A percentile compares a stretch with the other conserved stretches of the same genome.
Evolutionary conservation across 2,888 invertebrate species (phyloP).

Genomic region (Palloptera scutellata): DNA sequence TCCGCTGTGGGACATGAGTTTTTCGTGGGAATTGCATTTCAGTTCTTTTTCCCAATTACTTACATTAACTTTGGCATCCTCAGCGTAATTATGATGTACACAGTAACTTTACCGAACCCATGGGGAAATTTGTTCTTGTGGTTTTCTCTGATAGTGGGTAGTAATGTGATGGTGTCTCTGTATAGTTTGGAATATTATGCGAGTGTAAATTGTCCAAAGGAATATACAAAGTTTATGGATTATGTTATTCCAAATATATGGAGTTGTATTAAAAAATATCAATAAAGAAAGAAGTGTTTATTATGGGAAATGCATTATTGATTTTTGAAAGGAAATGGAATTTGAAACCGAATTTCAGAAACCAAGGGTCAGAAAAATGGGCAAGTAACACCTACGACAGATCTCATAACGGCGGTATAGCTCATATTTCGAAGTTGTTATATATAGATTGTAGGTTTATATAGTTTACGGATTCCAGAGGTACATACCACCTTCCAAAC

Average conservation of each 20-base stretch:
- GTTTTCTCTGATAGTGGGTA: constrained; percentile 80
- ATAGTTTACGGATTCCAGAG: too few relatives aligned
- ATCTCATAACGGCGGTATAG: too few relatives aligned
- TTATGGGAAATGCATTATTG: too few relatives aligned
- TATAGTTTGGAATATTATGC: constrained; percentile 78
- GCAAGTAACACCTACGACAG: too few relatives aligned
- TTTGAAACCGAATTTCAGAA: too few relatives aligned
- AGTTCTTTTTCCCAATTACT: constrained; percentile 88
- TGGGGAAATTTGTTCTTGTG: constrained; percentile 83
- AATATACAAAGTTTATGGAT: not conserved
- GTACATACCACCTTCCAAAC: too few relatives aligned
- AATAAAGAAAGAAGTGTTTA: not conserved
- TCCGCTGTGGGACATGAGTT: constrained; percentile 91
- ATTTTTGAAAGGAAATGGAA: too few relatives aligned
- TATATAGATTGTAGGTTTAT: too few relatives aligned
- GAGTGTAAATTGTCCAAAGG: constrained; percentile 48
- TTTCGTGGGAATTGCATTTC: constrained; percentile 77
- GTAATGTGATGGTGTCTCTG: constrained; percentile 70
- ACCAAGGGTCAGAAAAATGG: too few relatives aligned
- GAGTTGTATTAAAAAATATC: not conserved
- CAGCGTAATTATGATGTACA: constrained; percentile 67
- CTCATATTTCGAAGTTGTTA: too few relatives aligned
- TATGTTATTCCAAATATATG: not conserved
- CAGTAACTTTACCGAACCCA: constrained; percentile 62
- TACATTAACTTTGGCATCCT: constrained; percentile 80